phyloP scores from a whole-genome alignment of 2,797 vertebrate species.

The Coilia nasus region DNA sequence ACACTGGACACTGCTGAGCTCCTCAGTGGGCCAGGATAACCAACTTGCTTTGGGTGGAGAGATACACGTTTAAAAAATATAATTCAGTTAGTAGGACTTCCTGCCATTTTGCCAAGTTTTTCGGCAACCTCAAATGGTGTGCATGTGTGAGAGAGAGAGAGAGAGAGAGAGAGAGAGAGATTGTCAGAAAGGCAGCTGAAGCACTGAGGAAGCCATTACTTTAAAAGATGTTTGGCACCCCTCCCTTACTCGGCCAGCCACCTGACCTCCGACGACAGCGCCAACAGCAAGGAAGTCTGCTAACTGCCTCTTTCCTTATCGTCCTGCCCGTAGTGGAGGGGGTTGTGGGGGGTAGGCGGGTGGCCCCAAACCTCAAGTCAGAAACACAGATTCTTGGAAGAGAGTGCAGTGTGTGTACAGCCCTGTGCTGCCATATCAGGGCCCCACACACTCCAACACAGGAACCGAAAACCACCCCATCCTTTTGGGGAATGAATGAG shows the following conservation, averaged over 20 bases:
- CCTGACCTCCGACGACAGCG: slow-evolving; percentile 70
- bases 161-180: neutral
- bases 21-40: neutral
- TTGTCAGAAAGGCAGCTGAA: neutral
- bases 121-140: too few species aligned
- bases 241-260: slow-evolving; percentile 61
- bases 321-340: slow-evolving; percentile 60
- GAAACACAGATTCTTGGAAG: slow-evolving; percentile 69
- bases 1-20: neutral
- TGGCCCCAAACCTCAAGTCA: slow-evolving; percentile 67
- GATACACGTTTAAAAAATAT: too few species aligned
- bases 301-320: slow-evolving; percentile 74
- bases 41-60: too few species aligned
- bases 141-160: neutral
- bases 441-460: slow-evolving; percentile 60
- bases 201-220: slow-evolving; percentile 54
- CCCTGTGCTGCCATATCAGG: slow-evolving; percentile 56
- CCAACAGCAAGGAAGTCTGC: slow-evolving; percentile 77
- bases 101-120: too few species aligned
- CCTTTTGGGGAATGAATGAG: slow-evolving; percentile 44
- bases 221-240: slow-evolving; percentile 57
- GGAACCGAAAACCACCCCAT: slow-evolving; percentile 52
- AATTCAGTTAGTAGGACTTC: too few species aligned
- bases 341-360: slow-evolving; percentile 51
- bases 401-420: slow-evolving; percentile 58